These are phyloP conservation scores for Drosophila malerkotliana DNA, from an alignment of 1,140 invertebrate species.

Conservation along the genomic window DNA sequence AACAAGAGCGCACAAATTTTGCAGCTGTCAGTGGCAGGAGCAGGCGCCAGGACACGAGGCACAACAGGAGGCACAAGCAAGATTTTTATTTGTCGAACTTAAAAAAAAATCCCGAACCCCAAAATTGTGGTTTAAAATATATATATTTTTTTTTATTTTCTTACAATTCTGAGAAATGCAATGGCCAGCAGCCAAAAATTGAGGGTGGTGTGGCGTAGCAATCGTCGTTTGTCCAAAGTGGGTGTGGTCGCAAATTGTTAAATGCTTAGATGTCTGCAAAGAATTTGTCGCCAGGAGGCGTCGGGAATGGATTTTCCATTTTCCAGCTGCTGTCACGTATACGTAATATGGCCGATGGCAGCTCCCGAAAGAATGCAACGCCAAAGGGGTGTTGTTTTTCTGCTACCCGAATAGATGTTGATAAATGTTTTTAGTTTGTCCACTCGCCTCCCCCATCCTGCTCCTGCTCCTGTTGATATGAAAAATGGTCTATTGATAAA, in stretches of 20 bases:
- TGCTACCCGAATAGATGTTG: slow-evolving; percentile 12
- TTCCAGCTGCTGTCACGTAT: slow-evolving; percentile 42
- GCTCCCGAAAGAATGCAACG: slow-evolving; percentile 7
- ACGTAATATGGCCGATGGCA: slow-evolving; percentile 38
- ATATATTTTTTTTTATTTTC: slow-evolving; percentile 26
- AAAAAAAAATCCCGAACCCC: slow-evolving; percentile 2
- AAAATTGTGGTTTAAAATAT: slow-evolving; percentile 60
- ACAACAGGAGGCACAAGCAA: slow-evolving; percentile 56
- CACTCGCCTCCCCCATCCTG: neutral
- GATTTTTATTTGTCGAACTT: slow-evolving; percentile 33
- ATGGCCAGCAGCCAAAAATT: slow-evolving; percentile 51
- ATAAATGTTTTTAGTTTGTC: slow-evolving; percentile 41
- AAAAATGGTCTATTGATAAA: slow-evolving; percentile 41
- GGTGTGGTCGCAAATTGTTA: slow-evolving; percentile 53
- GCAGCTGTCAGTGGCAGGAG: slow-evolving; percentile 68
- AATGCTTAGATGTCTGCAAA: slow-evolving; percentile 60
- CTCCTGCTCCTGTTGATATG: slow-evolving; percentile 6
- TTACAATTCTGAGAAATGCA: slow-evolving; percentile 52
- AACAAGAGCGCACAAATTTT: slow-evolving; percentile 78
- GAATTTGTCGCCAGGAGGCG: slow-evolving; percentile 54
- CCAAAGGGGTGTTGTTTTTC: slow-evolving; percentile 13
- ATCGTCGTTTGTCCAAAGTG: slow-evolving; percentile 8
- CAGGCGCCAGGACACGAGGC: slow-evolving; percentile 43
- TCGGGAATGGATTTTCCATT: slow-evolving; percentile 39
- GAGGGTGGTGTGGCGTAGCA: neutral